Base-by-base conservation (phyloP, 2,797 vertebrate species). In the Melanotaenia trifasciata region DNA sequence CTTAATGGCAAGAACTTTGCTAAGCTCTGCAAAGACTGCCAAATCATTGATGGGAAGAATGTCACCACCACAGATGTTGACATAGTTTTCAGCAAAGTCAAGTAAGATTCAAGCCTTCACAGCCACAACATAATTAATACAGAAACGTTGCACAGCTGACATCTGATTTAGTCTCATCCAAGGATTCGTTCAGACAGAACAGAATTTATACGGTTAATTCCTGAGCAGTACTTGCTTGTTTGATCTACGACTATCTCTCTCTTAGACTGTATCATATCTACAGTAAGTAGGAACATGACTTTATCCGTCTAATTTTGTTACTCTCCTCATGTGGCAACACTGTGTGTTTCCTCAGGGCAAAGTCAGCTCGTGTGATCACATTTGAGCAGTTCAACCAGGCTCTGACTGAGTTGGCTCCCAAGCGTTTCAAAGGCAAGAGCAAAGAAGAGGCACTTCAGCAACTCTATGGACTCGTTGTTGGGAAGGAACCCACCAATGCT, bases 11-110 rank as follows among this genome's bases (percentile, higher is more conserved):
- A 97, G 88, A 97, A 97, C 85, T 97, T 97, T 76, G 93, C 87
- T 13, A 98, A 98, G 84, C 78, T 98, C 58, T 96, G 96, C 89
- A 97, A 96, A 83, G 96, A 97, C 78, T 96, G 96, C 78, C 87
- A 87, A 5, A 87, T 98, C 85, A 95, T 91, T 12, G 96, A 97
- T 0, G 94, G 94, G 63, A 97, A 96, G 88, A 86, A 78, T 0
- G 85, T 97, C 89, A 97, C 95, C 70, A 90, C 91, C 68, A 96
- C 94, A 0, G 96, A 97, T 0, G 87, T 96, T 1, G 96, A 97
- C 87, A 96, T 97, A 0, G 79, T 96, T 58, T 98, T 97, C 91
- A 95, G 90, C 88, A 97, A 97, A 96, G 95, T 96, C 89, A 98
- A 97, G 96, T 97, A 90, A 89, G 95, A 70, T 30, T 58, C 7